phyloP scores from a whole-genome alignment of 1,140 invertebrate genomes.

The Sipha flava region DNA sequence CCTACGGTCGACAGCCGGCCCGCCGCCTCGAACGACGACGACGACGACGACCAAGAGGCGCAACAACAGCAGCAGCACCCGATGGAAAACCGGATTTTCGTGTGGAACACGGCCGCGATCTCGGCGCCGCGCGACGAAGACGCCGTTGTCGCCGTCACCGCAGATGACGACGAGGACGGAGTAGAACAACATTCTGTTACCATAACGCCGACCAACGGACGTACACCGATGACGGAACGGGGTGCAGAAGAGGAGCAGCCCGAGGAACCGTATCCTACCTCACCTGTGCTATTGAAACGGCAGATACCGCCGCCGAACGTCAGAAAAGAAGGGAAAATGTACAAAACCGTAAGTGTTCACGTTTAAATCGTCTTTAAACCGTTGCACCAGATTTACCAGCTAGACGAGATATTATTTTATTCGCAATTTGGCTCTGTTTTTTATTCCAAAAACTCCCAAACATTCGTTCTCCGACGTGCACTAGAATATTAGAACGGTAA shows the following conservation, averaged over 20 bases:
- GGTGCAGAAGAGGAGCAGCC: background rate
- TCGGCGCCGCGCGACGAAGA: slow-evolving; percentile 38
- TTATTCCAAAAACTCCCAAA: too few relatives aligned
- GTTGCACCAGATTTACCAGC: too few relatives aligned
- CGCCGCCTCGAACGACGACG: background rate
- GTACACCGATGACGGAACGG: background rate
- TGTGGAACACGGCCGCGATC: slow-evolving; percentile 53
- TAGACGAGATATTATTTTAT: too few relatives aligned
- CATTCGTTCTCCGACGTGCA: too few relatives aligned
- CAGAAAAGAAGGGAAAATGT: slow-evolving; percentile 15
- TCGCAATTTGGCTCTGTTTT: too few relatives aligned
- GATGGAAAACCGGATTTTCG: slow-evolving; percentile 66
- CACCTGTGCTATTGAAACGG: background rate
- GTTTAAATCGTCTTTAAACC: too few relatives aligned
- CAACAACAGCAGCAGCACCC: slow-evolving; percentile 48
- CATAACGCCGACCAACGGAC: background rate
- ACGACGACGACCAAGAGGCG: slow-evolving; percentile 33
- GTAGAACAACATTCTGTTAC: slow-evolving; percentile 18
- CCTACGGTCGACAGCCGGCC: too few relatives aligned
- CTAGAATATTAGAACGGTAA: too few relatives aligned
- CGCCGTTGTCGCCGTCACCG: background rate
- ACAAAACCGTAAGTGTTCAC: slow-evolving; percentile 12
- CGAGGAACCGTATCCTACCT: background rate
- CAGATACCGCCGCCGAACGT: background rate
- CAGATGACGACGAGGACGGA: background rate